A percentile compares a stretch with the other conserved stretches of the same genome.
Evolutionary conservation across 2,113 vertebrate species (phyloP).

Genomic region (Pygoscelis antarcticus): DNA sequence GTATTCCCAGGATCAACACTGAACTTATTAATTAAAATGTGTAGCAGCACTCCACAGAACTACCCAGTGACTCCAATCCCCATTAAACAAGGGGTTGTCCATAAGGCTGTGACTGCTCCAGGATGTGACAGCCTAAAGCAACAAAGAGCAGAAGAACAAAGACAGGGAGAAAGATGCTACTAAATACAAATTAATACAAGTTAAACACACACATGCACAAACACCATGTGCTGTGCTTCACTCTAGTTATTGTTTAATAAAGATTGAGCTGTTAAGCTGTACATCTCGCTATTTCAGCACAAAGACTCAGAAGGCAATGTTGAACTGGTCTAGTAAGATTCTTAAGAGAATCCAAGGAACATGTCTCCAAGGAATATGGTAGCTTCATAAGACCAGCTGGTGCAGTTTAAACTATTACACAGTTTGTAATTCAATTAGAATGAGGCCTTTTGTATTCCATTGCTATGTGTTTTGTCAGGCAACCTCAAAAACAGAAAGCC

Average conservation of each 20-base stretch:
- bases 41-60: not conserved
- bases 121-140: not conserved
- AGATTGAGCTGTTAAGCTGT: not conserved
- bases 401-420: conserved; percentile 72
- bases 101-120: not conserved
- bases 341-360: not conserved
- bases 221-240: not conserved
- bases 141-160: not conserved
- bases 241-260: conserved; percentile 4
- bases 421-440: conserved; percentile 73
- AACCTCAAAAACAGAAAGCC: conserved; percentile 37
- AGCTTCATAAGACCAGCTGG: conserved; percentile 70
- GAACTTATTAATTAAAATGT: not conserved
- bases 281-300: not conserved
- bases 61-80: not conserved
- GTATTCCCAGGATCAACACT: not conserved
- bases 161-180: not conserved
- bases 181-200: not conserved
- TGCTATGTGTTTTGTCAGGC: conserved; percentile 34
- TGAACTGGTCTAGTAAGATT: conserved; percentile 38
- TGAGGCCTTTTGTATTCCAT: conserved; percentile 33
- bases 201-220: not conserved
- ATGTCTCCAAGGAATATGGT: conserved; percentile 67
- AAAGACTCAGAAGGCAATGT: not conserved
- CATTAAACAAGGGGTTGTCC: not conserved